phyloP scores from a whole-genome alignment of 2,888 invertebrate genomes.

The Drosophila fulvimacula region DNA sequence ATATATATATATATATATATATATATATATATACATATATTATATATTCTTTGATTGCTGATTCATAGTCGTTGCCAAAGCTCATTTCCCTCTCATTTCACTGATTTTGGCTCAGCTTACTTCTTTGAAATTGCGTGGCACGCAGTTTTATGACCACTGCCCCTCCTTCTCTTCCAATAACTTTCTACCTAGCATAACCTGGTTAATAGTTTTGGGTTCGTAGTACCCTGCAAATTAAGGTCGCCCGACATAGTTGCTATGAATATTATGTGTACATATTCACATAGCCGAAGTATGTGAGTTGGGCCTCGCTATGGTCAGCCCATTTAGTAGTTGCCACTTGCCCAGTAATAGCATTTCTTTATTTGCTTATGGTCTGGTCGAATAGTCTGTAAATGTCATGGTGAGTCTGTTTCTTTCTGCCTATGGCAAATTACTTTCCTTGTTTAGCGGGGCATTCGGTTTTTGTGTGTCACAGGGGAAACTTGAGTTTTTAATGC shows the following conservation, averaged over 20 bases:
- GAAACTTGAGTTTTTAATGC: conserved; percentile 74
- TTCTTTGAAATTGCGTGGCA: conserved; percentile 37
- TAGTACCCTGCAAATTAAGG: conserved; percentile 63
- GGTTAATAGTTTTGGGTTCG: conserved; percentile 46
- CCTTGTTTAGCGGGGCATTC: conserved; percentile 58
- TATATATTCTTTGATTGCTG: conserved; percentile 41
- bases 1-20: not conserved
- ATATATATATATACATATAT: conserved; percentile 1
- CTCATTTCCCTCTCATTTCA: conserved; percentile 64
- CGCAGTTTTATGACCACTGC: conserved; percentile 32
- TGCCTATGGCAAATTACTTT: conserved; percentile 68
- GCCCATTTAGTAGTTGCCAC: conserved; percentile 35
- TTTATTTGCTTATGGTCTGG: conserved; percentile 49
- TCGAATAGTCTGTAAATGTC: conserved; percentile 59
- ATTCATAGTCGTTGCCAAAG: conserved; percentile 45
- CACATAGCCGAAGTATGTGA: not conserved
- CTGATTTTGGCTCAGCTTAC: conserved; percentile 23
- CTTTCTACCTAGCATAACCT: conserved; percentile 23
- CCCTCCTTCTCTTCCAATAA: not conserved
- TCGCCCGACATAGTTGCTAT: conserved; percentile 68
- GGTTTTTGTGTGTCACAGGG: conserved; percentile 66
- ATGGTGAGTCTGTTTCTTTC: conserved; percentile 65
- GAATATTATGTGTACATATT: conserved; percentile 53
- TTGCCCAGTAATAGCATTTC: conserved; percentile 72
- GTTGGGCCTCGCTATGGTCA: conserved; percentile 38